These are phyloP conservation scores for Indri indri DNA, from an alignment of 2,113 vertebrate species.

Conservation along the genomic window DNA sequence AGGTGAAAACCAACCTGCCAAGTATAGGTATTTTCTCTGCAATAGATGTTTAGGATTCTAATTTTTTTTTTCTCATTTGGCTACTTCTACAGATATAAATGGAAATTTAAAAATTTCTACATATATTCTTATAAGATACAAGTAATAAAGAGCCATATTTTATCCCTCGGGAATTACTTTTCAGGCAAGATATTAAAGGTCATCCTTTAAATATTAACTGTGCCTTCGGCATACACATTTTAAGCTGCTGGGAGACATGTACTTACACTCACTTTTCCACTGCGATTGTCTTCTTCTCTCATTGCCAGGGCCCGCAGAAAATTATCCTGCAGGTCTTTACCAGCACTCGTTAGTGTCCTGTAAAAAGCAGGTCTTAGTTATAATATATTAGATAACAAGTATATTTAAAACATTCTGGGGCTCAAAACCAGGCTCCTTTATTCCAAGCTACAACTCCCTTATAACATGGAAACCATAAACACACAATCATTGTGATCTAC, in stretches of 20 bases:
- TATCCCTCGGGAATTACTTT: neutral
- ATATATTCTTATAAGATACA: neutral
- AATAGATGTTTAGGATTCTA: neutral
- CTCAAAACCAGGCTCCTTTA: neutral
- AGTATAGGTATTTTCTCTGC: neutral
- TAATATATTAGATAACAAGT: neutral
- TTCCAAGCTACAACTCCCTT: neutral
- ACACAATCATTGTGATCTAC: neutral
- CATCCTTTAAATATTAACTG: neutral
- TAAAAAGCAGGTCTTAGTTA: slow-evolving; percentile 80
- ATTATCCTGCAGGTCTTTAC: slow-evolving; percentile 88
- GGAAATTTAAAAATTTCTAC: neutral
- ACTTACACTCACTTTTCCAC: slow-evolving; percentile 91
- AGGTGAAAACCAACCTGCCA: neutral
- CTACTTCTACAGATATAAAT: neutral
- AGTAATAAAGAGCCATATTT: neutral
- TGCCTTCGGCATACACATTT: neutral
- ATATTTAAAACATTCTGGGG: neutral
- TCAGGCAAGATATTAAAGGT: neutral
- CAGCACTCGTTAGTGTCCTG: slow-evolving; percentile 87
- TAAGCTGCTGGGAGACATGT: slow-evolving; percentile 48
- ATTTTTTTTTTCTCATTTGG: neutral
- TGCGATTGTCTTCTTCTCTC: slow-evolving; percentile 89
- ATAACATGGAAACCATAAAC: neutral
- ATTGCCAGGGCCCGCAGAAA: slow-evolving; percentile 88